phyloP scores from a whole-genome alignment of 2,888 invertebrate species.

The Tenthredo livida region DNA sequence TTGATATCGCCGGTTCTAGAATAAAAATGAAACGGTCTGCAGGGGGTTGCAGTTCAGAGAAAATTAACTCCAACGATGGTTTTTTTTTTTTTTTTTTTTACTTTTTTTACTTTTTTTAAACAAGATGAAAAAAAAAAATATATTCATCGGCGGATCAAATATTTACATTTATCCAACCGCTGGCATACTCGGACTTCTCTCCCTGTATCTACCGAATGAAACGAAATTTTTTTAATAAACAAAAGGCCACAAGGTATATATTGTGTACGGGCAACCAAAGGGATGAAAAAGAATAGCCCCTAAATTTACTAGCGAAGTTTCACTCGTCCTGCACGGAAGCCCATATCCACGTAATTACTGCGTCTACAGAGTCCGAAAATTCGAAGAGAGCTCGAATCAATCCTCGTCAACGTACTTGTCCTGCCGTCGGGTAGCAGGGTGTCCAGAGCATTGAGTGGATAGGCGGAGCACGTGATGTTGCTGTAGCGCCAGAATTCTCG shows the following conservation, averaged over 20 bases:
- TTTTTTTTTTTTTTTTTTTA: not conserved
- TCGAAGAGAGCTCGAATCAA: constrained; percentile 46
- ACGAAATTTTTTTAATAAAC: not conserved
- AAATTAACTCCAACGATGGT: not conserved
- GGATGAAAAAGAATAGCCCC: not conserved
- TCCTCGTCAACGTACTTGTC: constrained; percentile 86
- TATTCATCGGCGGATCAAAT: constrained; percentile 13
- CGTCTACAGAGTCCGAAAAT: constrained; percentile 47
- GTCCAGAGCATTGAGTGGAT: constrained; percentile 97
- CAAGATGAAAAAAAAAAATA: not conserved
- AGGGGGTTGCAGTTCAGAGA: not conserved
- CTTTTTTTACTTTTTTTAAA: not conserved
- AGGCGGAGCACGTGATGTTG: constrained; percentile 98
- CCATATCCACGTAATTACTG: constrained; percentile 13
- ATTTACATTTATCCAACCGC: not conserved
- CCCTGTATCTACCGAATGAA: not conserved
- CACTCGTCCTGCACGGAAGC: not conserved
- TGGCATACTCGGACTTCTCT: not conserved
- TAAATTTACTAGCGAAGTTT: constrained; percentile 8
- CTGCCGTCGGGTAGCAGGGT: constrained; percentile 96
- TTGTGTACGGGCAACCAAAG: not conserved
- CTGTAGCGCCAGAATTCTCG: constrained; percentile 99
- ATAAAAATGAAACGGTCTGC: not conserved
- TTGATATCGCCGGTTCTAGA: not conserved
- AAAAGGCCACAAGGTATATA: not conserved